These are phyloP conservation scores for Aphrophora alni DNA, from an alignment of 2,888 invertebrate genomes.

Conservation along the genomic window DNA sequence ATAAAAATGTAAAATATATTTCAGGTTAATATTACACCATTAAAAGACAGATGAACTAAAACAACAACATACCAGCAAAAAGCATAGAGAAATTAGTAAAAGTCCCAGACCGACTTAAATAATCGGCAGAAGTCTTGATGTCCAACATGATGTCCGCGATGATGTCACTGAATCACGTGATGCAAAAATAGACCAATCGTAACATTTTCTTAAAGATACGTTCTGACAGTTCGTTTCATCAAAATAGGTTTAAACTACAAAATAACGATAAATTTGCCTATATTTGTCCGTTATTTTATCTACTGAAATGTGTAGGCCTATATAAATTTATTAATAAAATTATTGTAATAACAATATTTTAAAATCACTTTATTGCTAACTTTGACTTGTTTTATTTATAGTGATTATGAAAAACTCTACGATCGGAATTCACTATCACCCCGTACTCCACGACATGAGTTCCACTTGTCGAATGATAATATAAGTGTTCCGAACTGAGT, in stretches of 20 bases:
- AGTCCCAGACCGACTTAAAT: slow-evolving; percentile 87
- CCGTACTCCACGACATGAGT: neutral
- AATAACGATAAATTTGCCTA: no score
- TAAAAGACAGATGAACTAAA: neutral
- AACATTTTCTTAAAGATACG: slow-evolving; percentile 11
- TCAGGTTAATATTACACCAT: neutral
- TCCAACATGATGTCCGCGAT: slow-evolving; percentile 73
- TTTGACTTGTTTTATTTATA: no score
- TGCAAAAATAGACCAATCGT: slow-evolving; percentile 20
- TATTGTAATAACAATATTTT: no score
- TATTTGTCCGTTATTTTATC: no score
- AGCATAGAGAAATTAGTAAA: slow-evolving; percentile 96
- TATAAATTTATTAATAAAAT: no score
- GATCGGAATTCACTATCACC: neutral
- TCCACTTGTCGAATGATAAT: slow-evolving; percentile 21
- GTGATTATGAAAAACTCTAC: neutral
- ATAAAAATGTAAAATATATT: no score
- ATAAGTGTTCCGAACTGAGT: slow-evolving; percentile 13
- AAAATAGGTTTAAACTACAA: neutral
- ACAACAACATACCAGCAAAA: slow-evolving; percentile 75
- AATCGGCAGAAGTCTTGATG: slow-evolving; percentile 91
- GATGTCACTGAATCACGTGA: slow-evolving; percentile 46
- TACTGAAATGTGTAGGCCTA: no score
- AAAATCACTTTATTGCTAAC: no score
- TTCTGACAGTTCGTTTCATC: neutral